phyloP scores from a whole-genome alignment of 2,113 vertebrate species.

The Ia io region DNA sequence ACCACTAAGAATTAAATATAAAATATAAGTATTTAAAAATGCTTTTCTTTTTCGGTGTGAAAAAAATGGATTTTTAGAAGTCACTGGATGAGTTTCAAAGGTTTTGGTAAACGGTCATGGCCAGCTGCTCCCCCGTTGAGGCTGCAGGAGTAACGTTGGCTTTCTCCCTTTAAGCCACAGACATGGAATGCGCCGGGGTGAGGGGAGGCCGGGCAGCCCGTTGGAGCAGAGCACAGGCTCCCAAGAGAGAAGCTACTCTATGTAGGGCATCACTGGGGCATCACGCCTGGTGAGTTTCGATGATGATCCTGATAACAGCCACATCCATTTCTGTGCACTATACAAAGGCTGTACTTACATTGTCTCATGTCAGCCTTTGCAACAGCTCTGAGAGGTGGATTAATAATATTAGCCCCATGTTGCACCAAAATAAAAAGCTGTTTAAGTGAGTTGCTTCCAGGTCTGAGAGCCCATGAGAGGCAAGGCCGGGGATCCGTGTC shows the following conservation, averaged over 20 bases:
- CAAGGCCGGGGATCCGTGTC: not conserved
- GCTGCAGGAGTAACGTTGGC: not conserved
- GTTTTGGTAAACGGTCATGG: not conserved
- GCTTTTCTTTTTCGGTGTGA: not conserved
- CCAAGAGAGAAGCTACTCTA: not conserved
- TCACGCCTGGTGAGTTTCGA: not conserved
- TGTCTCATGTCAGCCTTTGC: not conserved
- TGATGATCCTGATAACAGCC: not conserved
- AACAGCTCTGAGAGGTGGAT: not conserved
- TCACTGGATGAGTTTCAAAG: not conserved
- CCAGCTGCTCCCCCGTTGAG: not conserved
- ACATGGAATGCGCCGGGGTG: not conserved
- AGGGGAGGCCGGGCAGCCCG: not conserved
- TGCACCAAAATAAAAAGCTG: not conserved
- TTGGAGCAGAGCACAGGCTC: not conserved
- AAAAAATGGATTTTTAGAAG: not conserved
- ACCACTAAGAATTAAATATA: not conserved
- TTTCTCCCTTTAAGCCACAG: not conserved
- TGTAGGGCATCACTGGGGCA: not conserved
- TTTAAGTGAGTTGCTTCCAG: not conserved
- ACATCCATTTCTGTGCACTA: not conserved
- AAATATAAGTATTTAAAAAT: not conserved
- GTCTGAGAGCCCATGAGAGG: not conserved
- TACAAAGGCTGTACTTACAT: not conserved
- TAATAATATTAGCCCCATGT: not conserved